Evolutionary conservation across 2,797 vertebrate genomes (phyloP).

Genomic region (Hemibagrus guttatus): DNA sequence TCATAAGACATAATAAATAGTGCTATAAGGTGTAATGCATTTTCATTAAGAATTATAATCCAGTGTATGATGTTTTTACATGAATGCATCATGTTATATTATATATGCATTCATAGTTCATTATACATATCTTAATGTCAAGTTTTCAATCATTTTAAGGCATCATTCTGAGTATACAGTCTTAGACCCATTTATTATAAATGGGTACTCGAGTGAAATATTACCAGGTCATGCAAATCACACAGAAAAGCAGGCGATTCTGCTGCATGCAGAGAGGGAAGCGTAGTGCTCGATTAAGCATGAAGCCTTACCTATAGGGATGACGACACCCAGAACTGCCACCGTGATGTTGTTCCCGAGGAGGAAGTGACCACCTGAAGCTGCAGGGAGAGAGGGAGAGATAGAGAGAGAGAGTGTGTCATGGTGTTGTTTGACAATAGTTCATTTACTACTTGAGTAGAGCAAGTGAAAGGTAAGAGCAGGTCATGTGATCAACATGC

Average conservation of each 20-base stretch:
- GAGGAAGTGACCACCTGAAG: constrained; percentile 83
- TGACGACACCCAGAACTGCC: constrained; percentile 89
- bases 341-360: constrained; percentile 92
- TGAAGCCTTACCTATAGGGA: constrained; percentile 89
- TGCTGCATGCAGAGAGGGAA: constrained; percentile 32
- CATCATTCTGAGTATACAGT: too few species aligned
- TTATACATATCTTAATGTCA: neutral
- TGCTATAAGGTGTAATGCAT: neutral
- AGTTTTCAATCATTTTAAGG: neutral
- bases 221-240: constrained; percentile 39
- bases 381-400: constrained; percentile 64
- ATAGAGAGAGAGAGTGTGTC: neutral
- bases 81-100: neutral
- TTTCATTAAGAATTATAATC: neutral
- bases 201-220: constrained; percentile 27
- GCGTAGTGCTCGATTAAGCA: constrained; percentile 7
- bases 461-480: neutral
- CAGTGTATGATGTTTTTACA: neutral
- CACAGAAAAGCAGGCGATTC: constrained; percentile 43
- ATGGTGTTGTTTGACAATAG: neutral
- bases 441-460: neutral
- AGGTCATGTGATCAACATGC: constrained; percentile 14
- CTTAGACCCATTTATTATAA: constrained; percentile 15
- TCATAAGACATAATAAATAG: neutral
- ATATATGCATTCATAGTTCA: neutral